Evolutionary conservation across 2,113 vertebrate species (phyloP).

Genomic region (Prolemur simus): DNA sequence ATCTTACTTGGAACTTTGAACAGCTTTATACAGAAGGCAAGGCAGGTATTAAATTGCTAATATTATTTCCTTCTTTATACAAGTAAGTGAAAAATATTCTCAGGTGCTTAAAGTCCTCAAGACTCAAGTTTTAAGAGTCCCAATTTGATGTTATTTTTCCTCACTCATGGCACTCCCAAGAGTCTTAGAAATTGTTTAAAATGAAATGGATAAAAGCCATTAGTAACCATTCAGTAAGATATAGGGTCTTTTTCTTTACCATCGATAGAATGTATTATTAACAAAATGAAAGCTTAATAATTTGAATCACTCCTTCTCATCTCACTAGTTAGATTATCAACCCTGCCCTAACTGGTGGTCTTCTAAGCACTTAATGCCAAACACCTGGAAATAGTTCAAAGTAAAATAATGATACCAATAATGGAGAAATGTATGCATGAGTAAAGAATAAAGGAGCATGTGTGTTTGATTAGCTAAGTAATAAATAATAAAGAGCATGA

Average conservation of each 20-base stretch:
- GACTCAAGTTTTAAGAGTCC: not conserved
- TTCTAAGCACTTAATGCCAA: not conserved
- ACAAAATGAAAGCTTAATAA: not conserved
- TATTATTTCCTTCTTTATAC: not conserved
- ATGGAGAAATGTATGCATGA: not conserved
- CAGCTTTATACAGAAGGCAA: not conserved
- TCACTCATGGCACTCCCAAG: not conserved
- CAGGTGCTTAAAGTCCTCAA: not conserved
- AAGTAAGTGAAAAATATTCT: slow-evolving; percentile 24
- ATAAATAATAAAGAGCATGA: not conserved
- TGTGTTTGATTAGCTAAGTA: not conserved
- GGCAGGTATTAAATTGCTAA: not conserved
- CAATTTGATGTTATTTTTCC: not conserved
- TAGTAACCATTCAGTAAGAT: not conserved
- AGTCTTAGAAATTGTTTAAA: not conserved
- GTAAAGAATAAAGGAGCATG: not conserved
- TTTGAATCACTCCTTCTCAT: not conserved
- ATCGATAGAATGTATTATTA: not conserved
- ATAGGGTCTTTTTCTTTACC: not conserved
- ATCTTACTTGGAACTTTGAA: not conserved
- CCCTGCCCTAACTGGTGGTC: fast-evolving
- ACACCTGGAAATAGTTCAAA: not conserved
- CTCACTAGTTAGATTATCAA: not conserved
- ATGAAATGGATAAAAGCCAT: not conserved
- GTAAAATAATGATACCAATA: not conserved